Conservation (phyloP, 2,113 vertebrate species). For the Vulpes vulpes region DNA sequence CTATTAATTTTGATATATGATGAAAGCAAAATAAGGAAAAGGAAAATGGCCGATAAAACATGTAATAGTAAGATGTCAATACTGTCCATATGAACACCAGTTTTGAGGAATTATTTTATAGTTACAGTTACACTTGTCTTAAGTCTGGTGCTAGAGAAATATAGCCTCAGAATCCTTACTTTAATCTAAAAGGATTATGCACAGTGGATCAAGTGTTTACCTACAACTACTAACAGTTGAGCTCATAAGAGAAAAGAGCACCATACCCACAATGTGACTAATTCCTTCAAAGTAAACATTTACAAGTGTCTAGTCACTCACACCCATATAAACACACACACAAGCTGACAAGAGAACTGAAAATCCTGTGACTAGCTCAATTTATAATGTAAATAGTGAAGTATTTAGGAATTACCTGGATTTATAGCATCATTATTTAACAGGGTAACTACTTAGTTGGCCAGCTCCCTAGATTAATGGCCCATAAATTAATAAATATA, state of each 20-base stretch:
- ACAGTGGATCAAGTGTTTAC: neutral
- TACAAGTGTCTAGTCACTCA: neutral
- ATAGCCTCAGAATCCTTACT: neutral
- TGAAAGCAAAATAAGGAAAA: slow-evolving; percentile 38
- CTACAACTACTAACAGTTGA: neutral
- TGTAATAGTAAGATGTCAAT: slow-evolving; percentile 28
- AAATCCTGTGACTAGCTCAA: neutral
- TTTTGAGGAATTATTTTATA: neutral
- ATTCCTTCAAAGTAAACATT: neutral
- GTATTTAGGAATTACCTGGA: slow-evolving; percentile 60
- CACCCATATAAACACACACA: neutral
- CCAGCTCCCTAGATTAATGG: slow-evolving; percentile 54
- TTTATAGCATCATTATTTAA: slow-evolving; percentile 74
- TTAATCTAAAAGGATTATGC: neutral
- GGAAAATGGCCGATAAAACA: slow-evolving; percentile 16
- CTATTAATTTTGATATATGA: neutral
- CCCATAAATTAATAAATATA: slow-evolving; percentile 60
- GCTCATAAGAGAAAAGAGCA: neutral
- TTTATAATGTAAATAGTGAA: neutral
- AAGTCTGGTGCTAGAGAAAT: neutral
- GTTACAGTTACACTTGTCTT: neutral
- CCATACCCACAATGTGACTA: neutral
- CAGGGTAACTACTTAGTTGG: slow-evolving; percentile 52
- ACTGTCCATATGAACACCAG: neutral
- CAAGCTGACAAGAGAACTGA: neutral